Conservation (phyloP, 2,113 vertebrate genomes). For the Campylorhamphus procurvoides region DNA sequence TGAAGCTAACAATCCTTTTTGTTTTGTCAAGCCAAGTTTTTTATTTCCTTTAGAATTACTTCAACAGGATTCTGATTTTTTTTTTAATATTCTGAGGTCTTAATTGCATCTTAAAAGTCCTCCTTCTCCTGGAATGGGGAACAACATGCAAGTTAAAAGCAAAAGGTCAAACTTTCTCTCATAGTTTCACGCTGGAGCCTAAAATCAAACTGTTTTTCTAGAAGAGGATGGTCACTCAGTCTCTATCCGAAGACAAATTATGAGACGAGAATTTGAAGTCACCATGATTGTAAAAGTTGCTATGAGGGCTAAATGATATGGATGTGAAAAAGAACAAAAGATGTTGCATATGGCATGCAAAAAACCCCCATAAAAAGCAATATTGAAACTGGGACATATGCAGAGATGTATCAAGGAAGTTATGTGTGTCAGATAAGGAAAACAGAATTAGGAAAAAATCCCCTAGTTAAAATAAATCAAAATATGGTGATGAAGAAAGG, state of each 20-base stretch:
- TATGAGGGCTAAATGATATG: not conserved
- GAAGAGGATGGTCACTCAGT: fast-evolving
- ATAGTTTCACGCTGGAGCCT: not conserved
- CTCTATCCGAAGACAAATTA: not conserved
- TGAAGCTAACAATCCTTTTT: not conserved
- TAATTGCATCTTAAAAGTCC: not conserved
- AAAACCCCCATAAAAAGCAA: fast-evolving
- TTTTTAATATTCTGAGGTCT: not conserved
- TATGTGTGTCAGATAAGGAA: not conserved
- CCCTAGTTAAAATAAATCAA: not conserved
- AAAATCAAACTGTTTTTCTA: not conserved
- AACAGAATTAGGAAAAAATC: not conserved
- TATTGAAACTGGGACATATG: not conserved
- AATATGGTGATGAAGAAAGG: not conserved
- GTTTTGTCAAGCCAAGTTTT: not conserved
- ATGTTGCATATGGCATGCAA: not conserved
- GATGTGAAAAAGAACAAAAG: not conserved
- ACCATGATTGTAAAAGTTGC: not conserved
- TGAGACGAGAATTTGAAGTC: not conserved
- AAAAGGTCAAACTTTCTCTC: not conserved
- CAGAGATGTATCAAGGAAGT: not conserved
- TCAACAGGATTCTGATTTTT: not conserved
- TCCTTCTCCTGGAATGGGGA: not conserved
- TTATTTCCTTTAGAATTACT: not conserved
- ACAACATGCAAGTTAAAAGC: not conserved